Conservation (phyloP, 2,888 invertebrate genomes). For the Hydrotaea cyrtoneurina region DNA sequence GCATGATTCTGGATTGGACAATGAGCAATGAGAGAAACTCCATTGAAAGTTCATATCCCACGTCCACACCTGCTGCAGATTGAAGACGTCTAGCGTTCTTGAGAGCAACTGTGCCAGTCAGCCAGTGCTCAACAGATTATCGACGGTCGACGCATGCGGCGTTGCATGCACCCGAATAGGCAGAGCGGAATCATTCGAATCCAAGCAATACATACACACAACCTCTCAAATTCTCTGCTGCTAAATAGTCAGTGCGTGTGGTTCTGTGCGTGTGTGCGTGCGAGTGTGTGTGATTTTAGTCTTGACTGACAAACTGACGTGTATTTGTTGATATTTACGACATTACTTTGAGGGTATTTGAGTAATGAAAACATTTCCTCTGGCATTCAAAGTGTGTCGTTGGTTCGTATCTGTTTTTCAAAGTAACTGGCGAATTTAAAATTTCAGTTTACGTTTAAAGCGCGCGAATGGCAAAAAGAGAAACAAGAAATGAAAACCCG, state of each 20-base stretch:
- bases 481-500: not conserved
- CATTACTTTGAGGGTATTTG: constrained; percentile 11
- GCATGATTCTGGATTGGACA: no score
- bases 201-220: no score
- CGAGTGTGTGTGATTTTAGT: not conserved
- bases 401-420: constrained; percentile 45
- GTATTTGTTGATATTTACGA: not conserved
- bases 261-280: not conserved
- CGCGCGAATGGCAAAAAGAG: not conserved
- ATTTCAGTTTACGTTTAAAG: not conserved
- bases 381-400: constrained; percentile 72
- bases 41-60: no score
- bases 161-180: constrained; percentile 18
- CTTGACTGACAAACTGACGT: not conserved
- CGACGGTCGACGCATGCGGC: constrained; percentile 52
- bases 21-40: no score
- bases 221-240: not conserved
- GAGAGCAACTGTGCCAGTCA: no score
- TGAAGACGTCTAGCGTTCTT: no score
- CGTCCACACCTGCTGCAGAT: no score
- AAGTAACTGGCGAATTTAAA: not conserved
- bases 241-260: no score
- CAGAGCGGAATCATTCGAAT: constrained; percentile 12
- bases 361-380: constrained; percentile 46
- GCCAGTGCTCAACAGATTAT: no score